Percentiles rank a stretch among this genome's conserved stretches.
Evolutionary conservation across 2,797 vertebrate species (phyloP).

Genomic region (Falco biarmicus): DNA sequence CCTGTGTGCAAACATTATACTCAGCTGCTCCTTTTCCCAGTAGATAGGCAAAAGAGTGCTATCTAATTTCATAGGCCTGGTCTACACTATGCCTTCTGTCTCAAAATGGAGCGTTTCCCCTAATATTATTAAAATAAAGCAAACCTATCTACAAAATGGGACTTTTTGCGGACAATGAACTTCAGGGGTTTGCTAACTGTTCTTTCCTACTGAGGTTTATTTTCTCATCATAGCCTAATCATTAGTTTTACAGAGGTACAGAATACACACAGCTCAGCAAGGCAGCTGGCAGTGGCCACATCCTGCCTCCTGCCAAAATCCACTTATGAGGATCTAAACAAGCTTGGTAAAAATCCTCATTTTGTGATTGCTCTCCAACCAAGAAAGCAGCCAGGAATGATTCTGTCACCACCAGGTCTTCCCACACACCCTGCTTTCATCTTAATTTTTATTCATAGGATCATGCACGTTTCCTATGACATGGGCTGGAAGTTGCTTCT

Average conservation of each 20-base stretch:
- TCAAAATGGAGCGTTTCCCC: neutral
- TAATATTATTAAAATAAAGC: neutral
- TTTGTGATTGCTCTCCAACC: slow-evolving; percentile 10
- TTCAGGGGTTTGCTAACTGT: neutral
- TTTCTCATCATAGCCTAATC: neutral
- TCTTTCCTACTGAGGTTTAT: neutral
- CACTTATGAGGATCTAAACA: neutral
- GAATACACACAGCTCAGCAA: neutral
- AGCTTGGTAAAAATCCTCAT: neutral
- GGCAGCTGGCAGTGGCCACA: neutral
- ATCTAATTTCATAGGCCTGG: neutral
- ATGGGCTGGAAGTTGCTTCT: slow-evolving; percentile 4
- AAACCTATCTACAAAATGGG: neutral
- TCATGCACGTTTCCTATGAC: slow-evolving; percentile 6
- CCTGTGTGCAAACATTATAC: neutral
- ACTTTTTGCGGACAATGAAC: neutral
- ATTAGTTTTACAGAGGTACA: neutral
- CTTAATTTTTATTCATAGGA: slow-evolving; percentile 45
- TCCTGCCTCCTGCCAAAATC: slow-evolving; percentile 19
- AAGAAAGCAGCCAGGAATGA: slow-evolving; percentile 4
- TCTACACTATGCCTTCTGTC: neutral
- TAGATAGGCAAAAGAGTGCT: neutral
- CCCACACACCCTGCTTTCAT: slow-evolving; percentile 32
- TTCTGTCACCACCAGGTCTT: slow-evolving; percentile 45
- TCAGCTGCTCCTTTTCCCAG: slow-evolving; percentile 36